Evolutionary conservation across 2,113 vertebrate genomes (phyloP).

Genomic region (Columba livia): DNA sequence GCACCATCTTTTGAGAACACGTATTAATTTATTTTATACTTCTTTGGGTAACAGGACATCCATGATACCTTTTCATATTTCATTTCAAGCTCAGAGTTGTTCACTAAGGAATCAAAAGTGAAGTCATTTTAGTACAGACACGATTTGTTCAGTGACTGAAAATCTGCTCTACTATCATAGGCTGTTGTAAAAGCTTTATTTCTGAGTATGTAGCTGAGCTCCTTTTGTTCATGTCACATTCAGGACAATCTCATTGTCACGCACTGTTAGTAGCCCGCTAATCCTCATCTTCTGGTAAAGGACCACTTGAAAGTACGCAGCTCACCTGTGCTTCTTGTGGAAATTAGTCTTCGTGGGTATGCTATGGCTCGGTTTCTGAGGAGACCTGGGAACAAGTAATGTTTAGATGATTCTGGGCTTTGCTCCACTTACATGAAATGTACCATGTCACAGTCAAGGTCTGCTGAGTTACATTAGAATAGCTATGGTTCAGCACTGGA

Average conservation of each 20-base stretch:
- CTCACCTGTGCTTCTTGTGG: background rate
- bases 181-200: background rate
- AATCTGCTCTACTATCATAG: background rate
- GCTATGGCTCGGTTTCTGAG: background rate
- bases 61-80: slow-evolving; percentile 39
- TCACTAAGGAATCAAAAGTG: background rate
- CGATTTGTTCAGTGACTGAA: background rate
- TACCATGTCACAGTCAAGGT: background rate
- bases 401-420: background rate
- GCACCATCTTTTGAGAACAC: background rate
- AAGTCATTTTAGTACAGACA: background rate
- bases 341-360: background rate
- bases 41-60: background rate
- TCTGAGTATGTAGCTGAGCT: background rate
- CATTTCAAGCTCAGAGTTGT: background rate
- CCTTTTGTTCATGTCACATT: background rate
- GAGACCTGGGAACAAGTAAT: background rate
- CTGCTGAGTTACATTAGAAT: background rate
- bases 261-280: background rate
- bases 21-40: background rate
- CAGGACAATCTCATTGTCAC: background rate
- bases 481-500: background rate
- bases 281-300: background rate
- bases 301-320: background rate
- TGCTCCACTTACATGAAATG: background rate